These are phyloP conservation scores for Cheumatopsyche charites DNA, from an alignment of 1,140 invertebrate species.

Conservation along the genomic window DNA sequence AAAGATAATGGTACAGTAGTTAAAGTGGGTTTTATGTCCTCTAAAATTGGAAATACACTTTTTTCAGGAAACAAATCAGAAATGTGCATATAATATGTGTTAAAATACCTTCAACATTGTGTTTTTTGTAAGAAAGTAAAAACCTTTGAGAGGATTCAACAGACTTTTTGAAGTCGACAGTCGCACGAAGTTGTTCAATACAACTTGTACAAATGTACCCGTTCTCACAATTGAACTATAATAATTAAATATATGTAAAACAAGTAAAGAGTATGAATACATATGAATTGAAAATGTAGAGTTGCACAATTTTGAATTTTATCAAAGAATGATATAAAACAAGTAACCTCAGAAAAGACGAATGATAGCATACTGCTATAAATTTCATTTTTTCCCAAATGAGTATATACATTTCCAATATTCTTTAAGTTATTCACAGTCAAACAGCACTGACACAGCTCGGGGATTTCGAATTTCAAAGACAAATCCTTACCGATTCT, in stretches of 20 bases:
- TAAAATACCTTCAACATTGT: no score
- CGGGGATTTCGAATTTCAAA: no score
- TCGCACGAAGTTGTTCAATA: constrained; percentile 36
- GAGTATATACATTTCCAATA: constrained; percentile 41
- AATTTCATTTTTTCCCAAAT: constrained; percentile 39
- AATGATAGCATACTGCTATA: constrained; percentile 41
- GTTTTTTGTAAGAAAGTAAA: constrained; percentile 17
- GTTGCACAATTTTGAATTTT: not conserved
- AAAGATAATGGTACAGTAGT: no score
- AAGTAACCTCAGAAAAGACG: constrained; percentile 42
- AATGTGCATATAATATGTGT: no score
- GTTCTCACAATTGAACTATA: constrained; percentile 10
- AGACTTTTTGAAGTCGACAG: constrained; percentile 36
- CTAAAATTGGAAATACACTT: no score
- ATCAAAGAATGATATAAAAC: not conserved
- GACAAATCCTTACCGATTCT: no score
- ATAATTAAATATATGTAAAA: constrained; percentile 3
- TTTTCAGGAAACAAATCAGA: no score
- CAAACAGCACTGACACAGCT: constrained; percentile 44
- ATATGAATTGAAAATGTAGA: not conserved
- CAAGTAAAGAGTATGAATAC: not conserved
- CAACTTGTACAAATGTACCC: constrained; percentile 45
- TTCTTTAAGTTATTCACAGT: constrained; percentile 35
- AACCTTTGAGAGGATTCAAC: constrained; percentile 40
- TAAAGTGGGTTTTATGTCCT: no score